Evolutionary conservation across 2,888 invertebrate species (phyloP).

Genomic region (Hedychridium roseum): DNA sequence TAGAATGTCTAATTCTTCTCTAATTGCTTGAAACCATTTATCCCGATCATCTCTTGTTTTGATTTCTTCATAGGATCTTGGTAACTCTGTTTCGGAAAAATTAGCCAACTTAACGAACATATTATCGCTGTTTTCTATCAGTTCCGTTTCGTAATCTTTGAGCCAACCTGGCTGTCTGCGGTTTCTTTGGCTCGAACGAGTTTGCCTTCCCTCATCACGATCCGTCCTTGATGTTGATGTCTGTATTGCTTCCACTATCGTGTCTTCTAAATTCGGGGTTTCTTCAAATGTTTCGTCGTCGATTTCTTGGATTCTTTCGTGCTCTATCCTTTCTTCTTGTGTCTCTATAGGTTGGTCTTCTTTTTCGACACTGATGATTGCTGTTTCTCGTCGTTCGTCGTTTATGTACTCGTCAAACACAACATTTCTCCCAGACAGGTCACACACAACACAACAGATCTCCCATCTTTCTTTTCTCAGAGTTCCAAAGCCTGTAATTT

Average conservation of each 20-base stretch:
- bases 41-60: not conserved
- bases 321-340: not conserved
- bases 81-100: conserved; percentile 5
- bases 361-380: not conserved
- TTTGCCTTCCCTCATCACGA: not conserved
- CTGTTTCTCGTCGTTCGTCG: conserved; percentile 9
- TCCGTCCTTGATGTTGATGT: not conserved
- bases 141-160: conserved; percentile 5
- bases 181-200: conserved; percentile 3
- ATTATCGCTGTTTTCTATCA: conserved; percentile 1
- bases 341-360: not conserved
- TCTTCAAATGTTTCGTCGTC: not conserved
- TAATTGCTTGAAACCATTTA: not conserved
- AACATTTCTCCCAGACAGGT: conserved; percentile 16
- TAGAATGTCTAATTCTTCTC: not conserved
- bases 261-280: not conserved
- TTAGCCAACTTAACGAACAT: conserved; percentile 1
- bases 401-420: conserved; percentile 1
- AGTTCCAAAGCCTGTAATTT: conserved; percentile 16
- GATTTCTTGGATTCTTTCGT: not conserved
- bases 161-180: conserved; percentile 7
- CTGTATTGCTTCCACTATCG: conserved; percentile 1
- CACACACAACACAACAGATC: too few species aligned
- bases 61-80: conserved; percentile 5
- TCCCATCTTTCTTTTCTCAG: conserved; percentile 12